Evolutionary conservation across 2,888 invertebrate species (phyloP).

Genomic region (Pterostichus madidus): DNA sequence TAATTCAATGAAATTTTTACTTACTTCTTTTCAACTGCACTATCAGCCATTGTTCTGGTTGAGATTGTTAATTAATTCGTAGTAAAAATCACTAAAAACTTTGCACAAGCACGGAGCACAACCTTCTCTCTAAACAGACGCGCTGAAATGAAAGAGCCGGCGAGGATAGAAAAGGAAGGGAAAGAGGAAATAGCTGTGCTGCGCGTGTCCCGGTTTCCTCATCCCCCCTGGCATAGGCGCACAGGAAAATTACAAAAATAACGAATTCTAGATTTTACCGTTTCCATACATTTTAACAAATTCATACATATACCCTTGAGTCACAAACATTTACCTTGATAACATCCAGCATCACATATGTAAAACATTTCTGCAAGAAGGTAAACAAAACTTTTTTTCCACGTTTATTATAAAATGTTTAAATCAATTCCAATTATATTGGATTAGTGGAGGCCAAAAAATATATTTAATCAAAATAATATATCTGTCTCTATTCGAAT

Average conservation of each 20-base stretch:
- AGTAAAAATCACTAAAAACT: slow-evolving; percentile 50
- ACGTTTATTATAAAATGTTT: too few relatives aligned
- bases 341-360: too few relatives aligned
- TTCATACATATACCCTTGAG: not conserved
- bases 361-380: too few relatives aligned
- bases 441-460: too few relatives aligned
- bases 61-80: slow-evolving; percentile 69
- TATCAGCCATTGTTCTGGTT: slow-evolving; percentile 82
- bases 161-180: slow-evolving; percentile 66
- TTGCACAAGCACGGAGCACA: slow-evolving; percentile 60
- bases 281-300: not conserved
- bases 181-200: slow-evolving; percentile 67
- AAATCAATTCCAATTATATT: too few relatives aligned
- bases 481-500: not conserved
- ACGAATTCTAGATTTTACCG: not conserved
- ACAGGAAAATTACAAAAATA: slow-evolving; percentile 35
- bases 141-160: slow-evolving; percentile 63
- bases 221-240: slow-evolving; percentile 65
- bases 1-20: slow-evolving; percentile 74
- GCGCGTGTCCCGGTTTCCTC: slow-evolving; percentile 67
- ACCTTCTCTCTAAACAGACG: slow-evolving; percentile 68
- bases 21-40: slow-evolving; percentile 83
- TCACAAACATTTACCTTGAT: too few relatives aligned
- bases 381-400: too few relatives aligned
- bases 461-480: too few relatives aligned